phyloP scores from a whole-genome alignment of 1,140 invertebrate genomes.

The Drosophila malerkotliana region DNA sequence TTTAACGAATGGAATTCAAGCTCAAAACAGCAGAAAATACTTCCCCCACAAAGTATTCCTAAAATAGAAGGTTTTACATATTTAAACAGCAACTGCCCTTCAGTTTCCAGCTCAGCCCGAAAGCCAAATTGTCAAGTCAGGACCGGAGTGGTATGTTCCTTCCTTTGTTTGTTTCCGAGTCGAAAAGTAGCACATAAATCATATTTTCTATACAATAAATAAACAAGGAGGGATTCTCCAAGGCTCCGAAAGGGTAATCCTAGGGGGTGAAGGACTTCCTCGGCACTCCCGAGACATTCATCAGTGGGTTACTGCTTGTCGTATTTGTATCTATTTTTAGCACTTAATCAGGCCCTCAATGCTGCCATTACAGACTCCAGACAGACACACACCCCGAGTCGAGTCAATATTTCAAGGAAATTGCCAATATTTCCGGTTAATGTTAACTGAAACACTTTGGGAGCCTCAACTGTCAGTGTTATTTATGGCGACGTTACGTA shows the following conservation, averaged over 20 bases:
- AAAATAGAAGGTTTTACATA: slow-evolving; percentile 11
- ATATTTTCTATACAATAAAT: slow-evolving; percentile 57
- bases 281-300: slow-evolving; percentile 41
- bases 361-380: slow-evolving; percentile 51
- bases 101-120: slow-evolving; percentile 28
- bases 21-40: slow-evolving; percentile 1
- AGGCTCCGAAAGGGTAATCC: neutral
- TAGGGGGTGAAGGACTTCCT: neutral
- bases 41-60: neutral
- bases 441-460: slow-evolving; percentile 54
- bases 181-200: slow-evolving; percentile 68
- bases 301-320: slow-evolving; percentile 44
- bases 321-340: slow-evolving; percentile 75
- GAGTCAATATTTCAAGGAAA: slow-evolving; percentile 73
- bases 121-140: slow-evolving; percentile 64
- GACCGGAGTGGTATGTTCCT: slow-evolving; percentile 57
- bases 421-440: slow-evolving; percentile 81
- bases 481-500: slow-evolving; percentile 59
- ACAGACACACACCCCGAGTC: neutral
- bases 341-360: slow-evolving; percentile 76
- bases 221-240: neutral
- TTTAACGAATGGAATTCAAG: neutral
- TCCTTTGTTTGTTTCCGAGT: slow-evolving; percentile 26
- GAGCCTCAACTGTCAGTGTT: slow-evolving; percentile 40
- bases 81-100: slow-evolving; percentile 18